phyloP scores from a whole-genome alignment of 1,140 invertebrate species.

The Drosophila nannoptera region DNA sequence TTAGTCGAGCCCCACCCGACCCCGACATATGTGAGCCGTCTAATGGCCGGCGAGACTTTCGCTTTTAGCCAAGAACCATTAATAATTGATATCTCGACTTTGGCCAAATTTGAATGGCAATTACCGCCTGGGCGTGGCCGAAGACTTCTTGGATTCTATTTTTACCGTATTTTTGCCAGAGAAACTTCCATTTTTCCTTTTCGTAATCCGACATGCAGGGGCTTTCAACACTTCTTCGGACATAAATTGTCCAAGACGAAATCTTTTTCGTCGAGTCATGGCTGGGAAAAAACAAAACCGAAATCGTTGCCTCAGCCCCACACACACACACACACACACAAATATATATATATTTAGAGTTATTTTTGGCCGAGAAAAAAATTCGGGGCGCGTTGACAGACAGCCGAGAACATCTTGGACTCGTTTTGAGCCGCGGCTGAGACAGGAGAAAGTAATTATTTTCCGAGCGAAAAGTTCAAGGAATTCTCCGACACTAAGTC shows the following conservation, averaged over 20 bases:
- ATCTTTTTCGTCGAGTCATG: conserved; percentile 47
- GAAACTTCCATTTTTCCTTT: conserved; percentile 9
- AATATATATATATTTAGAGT: too few species aligned
- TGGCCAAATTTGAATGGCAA: conserved; percentile 29
- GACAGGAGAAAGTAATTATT: not conserved
- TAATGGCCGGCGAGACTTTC: conserved; percentile 48
- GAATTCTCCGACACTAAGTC: too few species aligned
- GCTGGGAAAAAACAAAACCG: conserved; percentile 49
- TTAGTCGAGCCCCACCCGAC: conserved; percentile 40
- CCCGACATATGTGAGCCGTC: too few species aligned
- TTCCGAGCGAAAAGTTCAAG: not conserved
- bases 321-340: too few species aligned
- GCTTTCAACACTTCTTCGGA: conserved; percentile 49
- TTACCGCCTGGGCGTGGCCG: not conserved
- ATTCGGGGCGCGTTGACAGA: too few species aligned
- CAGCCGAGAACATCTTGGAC: too few species aligned
- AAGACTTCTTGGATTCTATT: not conserved
- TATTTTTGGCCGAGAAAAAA: too few species aligned
- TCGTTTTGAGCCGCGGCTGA: not conserved
- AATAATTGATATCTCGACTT: conserved; percentile 38
- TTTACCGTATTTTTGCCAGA: not conserved
- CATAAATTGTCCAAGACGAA: conserved; percentile 38
- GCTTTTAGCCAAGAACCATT: conserved; percentile 55
- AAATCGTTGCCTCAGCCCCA: not conserved
- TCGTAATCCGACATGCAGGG: conserved; percentile 15